Evolutionary conservation across 1,140 invertebrate genomes (phyloP), one percentile per base, ranked within the genome.

Genomic region (Drosophila tsacasi): DNA sequence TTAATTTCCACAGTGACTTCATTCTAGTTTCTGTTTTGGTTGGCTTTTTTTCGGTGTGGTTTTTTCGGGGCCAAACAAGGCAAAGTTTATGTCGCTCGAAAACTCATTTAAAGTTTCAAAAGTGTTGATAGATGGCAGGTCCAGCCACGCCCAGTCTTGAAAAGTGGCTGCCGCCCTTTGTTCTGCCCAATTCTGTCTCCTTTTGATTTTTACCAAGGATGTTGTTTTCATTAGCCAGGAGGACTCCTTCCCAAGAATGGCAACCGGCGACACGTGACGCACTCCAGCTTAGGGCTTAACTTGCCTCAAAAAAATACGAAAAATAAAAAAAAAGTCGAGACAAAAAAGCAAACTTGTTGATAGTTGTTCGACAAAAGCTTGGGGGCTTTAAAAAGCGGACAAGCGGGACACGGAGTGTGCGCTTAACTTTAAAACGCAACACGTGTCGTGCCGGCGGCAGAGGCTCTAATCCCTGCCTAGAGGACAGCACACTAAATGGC

Each of bases 31-130:
- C 17, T 47, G 32, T 65, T 69, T 32, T 30, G 17, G 17, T 12
- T 46, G 37, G 17, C 27, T 52, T 46, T 74, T 69, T 69, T 57
- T 62, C 32, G 25, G 67, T 68, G 49, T 75, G 83, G 47, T 39
- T 83, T 86, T 80, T 86, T 47, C 17, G 64, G 61, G 64, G 54
- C 64, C 47, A 42, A 72, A 46, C 67, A 39, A 50, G 68, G 55
- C 44, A 66, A 84, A 85, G 63, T 85, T 85, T 79, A 72, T 52
- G 62, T 67, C 65, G 49, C 83, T 71, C 27, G 72, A 85, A 89
- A 89, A 89, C 84, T 89, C 84, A 89, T 89, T 89, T 89, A 89
- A 89, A 89, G 84, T 89, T 89, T 73, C 61, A 23, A 90, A 89
- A 89, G 84, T 90, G 84, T 84, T 89, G 81, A 78, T 81, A 74